Conservation (phyloP, 2,888 invertebrate species). For the Tetragonula carbonaria region DNA sequence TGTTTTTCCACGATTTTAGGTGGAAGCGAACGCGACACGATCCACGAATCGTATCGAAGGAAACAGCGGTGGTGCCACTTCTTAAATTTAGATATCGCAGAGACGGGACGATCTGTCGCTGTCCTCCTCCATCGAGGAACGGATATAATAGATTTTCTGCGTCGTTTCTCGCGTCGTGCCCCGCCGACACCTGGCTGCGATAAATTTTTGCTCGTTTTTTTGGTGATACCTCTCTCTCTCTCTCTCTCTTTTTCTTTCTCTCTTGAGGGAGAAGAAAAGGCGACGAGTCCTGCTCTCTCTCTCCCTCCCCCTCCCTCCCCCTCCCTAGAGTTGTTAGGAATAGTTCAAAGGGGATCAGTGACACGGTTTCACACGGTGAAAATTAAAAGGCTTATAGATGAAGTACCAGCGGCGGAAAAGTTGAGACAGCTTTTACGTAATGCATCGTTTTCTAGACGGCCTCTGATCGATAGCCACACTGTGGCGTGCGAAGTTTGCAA, state of each 20-base stretch:
- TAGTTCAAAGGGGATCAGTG: neutral
- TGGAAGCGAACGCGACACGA: constrained; percentile 61
- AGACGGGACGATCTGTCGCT: constrained; percentile 20
- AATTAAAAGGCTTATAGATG: neutral
- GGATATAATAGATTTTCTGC: constrained; percentile 40
- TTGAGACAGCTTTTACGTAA: constrained; percentile 21
- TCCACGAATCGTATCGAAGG: constrained; percentile 63
- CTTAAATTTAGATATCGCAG: constrained; percentile 79
- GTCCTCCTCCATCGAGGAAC: constrained; percentile 1
- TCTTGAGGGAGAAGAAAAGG: too few relatives aligned
- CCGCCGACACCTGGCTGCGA: constrained; percentile 23
- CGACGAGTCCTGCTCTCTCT: too few relatives aligned
- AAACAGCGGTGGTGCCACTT: constrained; percentile 69
- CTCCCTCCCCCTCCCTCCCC: too few relatives aligned
- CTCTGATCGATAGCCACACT: constrained; percentile 20
- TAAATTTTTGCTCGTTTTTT: constrained; percentile 30
- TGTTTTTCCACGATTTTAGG: constrained; percentile 55
- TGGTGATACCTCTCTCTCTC: too few relatives aligned
- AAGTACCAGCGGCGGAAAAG: neutral
- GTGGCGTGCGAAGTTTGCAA: constrained; percentile 9
- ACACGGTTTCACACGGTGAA: too few relatives aligned
- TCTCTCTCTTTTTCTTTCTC: too few relatives aligned
- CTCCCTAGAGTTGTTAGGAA: neutral
- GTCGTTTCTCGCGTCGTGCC: constrained; percentile 8
- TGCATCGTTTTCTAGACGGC: constrained; percentile 26